Evolutionary conservation across 1,140 invertebrate species (phyloP).

Genomic region (Ridgeia piscesae): DNA sequence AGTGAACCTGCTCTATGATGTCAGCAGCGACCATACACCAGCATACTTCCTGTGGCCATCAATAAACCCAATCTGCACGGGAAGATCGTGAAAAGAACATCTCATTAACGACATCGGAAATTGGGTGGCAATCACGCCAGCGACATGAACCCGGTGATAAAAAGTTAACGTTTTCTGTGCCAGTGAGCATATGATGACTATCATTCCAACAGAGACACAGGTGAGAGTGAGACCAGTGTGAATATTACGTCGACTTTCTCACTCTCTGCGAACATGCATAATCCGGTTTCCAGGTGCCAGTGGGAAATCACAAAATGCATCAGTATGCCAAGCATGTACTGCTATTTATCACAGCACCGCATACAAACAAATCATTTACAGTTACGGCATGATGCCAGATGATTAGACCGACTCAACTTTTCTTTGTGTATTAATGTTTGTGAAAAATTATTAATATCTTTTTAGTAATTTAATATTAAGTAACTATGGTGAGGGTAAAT

Average conservation of each 20-base stretch:
- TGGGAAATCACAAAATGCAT: not conserved
- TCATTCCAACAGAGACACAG: not conserved
- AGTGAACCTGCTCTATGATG: not conserved
- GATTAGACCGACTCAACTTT: no score
- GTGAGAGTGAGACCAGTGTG: not conserved
- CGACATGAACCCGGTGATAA: not conserved
- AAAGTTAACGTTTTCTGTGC: not conserved
- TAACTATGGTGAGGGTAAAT: no score
- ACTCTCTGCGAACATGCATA: not conserved
- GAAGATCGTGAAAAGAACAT: not conserved
- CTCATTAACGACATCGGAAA: not conserved
- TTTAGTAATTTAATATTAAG: no score
- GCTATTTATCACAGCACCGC: not conserved
- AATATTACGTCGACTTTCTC: not conserved
- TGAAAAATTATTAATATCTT: no score
- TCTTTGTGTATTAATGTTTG: no score
- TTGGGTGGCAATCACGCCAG: not conserved
- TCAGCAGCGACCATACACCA: not conserved
- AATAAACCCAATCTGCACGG: not conserved
- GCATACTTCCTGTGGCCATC: not conserved
- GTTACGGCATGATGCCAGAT: no score
- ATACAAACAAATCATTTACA: no score
- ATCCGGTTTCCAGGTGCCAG: not conserved
- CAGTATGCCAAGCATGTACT: not conserved
- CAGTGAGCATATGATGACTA: not conserved